Base-by-base conservation (phyloP, 2,888 invertebrate genomes). In the Polyommatus iphigenia region DNA sequence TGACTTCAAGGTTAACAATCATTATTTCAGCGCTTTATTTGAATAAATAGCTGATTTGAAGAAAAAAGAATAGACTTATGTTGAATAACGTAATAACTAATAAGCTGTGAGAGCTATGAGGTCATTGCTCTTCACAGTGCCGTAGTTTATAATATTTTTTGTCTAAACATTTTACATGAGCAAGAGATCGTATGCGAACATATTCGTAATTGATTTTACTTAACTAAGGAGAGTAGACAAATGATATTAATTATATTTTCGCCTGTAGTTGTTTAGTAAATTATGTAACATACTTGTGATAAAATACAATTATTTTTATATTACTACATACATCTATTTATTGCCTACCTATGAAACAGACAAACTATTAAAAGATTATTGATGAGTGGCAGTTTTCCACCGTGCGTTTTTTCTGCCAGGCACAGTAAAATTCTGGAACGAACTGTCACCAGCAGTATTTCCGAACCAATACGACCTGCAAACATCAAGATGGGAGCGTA, bases 271-370 rank as follows among this genome's bases (percentile, higher is more conserved):
- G 15, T 29, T 24, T 32, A 67, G 67, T 32, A 32, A 67, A 67
- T 67, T 67, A 67, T 67, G 67, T 32, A 67, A 67, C 29, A 32
- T 67, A 18, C 13, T 24, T 62, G 62, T 62, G 15, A 67, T 15
- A 67, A 29, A 67, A 67, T 67, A 67, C 29, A 67, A 67, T 15
- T 67, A 67, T 67, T 67, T 59, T 67, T 67, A 67, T 67, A 29
- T 32, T 29, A 32, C 29, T 20, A 62, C 10, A 15, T 67, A 13
- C n/a, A n/a, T n/a, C n/a, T 29, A 24, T 67, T 67, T 67, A 15
- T 67, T 67, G 15, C 15, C 29, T 15, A 62, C 62, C 62, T 59
- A 59, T n/a, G 59, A 8, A 18, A n/a, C 2, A 15, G 4, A n/a
- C n/a, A 54, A 54, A 54, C 18, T 18, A 36, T 0, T 41, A 41